Evolutionary conservation across 2,113 vertebrate species (phyloP).

Genomic region (Amia ocellicauda): DNA sequence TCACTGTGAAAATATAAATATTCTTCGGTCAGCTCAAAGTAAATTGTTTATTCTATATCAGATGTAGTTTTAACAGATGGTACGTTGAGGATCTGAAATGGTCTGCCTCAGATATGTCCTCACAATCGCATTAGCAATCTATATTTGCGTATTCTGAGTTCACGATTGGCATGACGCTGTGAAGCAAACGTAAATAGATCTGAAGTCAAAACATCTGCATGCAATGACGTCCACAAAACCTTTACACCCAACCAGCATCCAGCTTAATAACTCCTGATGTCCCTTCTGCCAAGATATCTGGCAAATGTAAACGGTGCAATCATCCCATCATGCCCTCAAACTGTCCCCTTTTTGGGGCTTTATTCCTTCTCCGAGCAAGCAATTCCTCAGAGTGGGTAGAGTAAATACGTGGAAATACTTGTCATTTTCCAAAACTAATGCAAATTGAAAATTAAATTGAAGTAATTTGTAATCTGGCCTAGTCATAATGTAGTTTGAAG

Average conservation of each 20-base stretch:
- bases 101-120: no score
- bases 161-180: not conserved
- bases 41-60: not conserved
- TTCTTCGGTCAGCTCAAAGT: not conserved
- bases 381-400: not conserved
- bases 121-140: not conserved
- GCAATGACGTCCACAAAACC: not conserved
- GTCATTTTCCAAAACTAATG: not conserved
- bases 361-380: no score
- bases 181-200: constrained; percentile 4
- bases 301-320: not conserved
- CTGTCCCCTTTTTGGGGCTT: constrained; percentile 1
- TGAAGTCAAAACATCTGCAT: constrained; percentile 2
- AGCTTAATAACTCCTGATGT: not conserved
- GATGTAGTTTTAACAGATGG: not conserved
- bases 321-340: not conserved
- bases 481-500: no score
- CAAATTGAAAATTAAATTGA: no score
- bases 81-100: no score
- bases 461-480: no score
- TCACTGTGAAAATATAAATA: not conserved
- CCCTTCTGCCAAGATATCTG: not conserved
- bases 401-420: not conserved
- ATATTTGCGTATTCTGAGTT: constrained; percentile 1
- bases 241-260: not conserved